Evolutionary conservation across 2,888 invertebrate species (phyloP).

Genomic region (Clepsis dumicolana): DNA sequence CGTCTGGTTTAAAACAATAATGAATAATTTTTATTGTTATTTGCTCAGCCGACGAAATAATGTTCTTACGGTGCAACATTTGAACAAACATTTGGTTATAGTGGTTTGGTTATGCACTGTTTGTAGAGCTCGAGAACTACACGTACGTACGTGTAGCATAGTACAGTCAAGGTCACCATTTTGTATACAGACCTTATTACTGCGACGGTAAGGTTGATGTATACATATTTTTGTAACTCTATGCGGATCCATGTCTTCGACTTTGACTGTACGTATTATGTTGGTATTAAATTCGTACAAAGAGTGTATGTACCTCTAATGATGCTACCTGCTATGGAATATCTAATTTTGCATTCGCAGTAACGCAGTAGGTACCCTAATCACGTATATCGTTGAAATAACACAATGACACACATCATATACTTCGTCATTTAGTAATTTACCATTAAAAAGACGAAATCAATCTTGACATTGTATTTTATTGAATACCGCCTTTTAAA

Average conservation of each 20-base stretch:
- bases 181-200: too few relatives aligned
- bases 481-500: too few relatives aligned
- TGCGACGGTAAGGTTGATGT: too few relatives aligned
- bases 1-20: slow-evolving; percentile 18
- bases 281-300: background rate
- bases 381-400: background rate
- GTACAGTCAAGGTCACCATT: too few relatives aligned
- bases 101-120: too few relatives aligned
- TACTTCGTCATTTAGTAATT: too few relatives aligned
- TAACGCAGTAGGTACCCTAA: background rate
- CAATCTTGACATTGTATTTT: too few relatives aligned
- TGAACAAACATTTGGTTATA: slow-evolving; percentile 11
- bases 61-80: slow-evolving; percentile 6
- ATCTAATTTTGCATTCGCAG: background rate
- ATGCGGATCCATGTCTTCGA: too few relatives aligned
- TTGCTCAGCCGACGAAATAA: slow-evolving; percentile 10
- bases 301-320: background rate
- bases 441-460: too few relatives aligned
- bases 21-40: slow-evolving; percentile 16
- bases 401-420: background rate
- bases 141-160: background rate
- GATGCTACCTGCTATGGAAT: background rate
- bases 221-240: too few relatives aligned
- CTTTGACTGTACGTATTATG: too few relatives aligned
- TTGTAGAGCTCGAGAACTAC: background rate